phyloP scores from a whole-genome alignment of 1,140 invertebrate species.

The Chelonus insularis region DNA sequence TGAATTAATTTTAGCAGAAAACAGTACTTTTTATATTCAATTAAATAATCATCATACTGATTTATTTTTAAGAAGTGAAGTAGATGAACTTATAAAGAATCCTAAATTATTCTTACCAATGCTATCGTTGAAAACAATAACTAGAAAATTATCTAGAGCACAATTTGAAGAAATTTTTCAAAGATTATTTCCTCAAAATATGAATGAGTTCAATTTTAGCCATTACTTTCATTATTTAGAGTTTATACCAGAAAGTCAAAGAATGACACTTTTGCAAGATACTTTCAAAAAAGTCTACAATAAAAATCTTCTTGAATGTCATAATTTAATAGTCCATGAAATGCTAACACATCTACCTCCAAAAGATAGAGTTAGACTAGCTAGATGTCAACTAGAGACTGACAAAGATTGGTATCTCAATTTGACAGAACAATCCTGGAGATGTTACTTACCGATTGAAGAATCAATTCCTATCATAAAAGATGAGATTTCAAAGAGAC shows the following conservation, averaged over 20 bases:
- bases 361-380: slow-evolving; percentile 40
- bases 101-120: slow-evolving; percentile 15
- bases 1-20: slow-evolving; percentile 11
- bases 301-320: slow-evolving; percentile 30
- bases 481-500: slow-evolving; percentile 31
- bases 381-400: slow-evolving; percentile 35
- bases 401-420: slow-evolving; percentile 23
- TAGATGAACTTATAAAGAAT: neutral
- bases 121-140: slow-evolving; percentile 36
- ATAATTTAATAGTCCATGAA: slow-evolving; percentile 19
- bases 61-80: slow-evolving; percentile 37
- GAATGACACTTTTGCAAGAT: slow-evolving; percentile 25
- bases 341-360: slow-evolving; percentile 36
- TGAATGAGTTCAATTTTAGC: slow-evolving; percentile 24
- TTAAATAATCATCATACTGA: slow-evolving; percentile 33
- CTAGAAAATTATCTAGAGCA: slow-evolving; percentile 20
- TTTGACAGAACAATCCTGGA: slow-evolving; percentile 32
- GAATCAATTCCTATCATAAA: slow-evolving; percentile 41
- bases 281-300: slow-evolving; percentile 39
- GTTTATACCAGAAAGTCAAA: slow-evolving; percentile 37
- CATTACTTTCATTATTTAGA: slow-evolving; percentile 30
- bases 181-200: slow-evolving; percentile 32
- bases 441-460: slow-evolving; percentile 38
- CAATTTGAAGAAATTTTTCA: slow-evolving; percentile 40
- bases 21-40: neutral